Conservation (phyloP, 2,797 vertebrate genomes). For the Chloroceryle inda region DNA sequence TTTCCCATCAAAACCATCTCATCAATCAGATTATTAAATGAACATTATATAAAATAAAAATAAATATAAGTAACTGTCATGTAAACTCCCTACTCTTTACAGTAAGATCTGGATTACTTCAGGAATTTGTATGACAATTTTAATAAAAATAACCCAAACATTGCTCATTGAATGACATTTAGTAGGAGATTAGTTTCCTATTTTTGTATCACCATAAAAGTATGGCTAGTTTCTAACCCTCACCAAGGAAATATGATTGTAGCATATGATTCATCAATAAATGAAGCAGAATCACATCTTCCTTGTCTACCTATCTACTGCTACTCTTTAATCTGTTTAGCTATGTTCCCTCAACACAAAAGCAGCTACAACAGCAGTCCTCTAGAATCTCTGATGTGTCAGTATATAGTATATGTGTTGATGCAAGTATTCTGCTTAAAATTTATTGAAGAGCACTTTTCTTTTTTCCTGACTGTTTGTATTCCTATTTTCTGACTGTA, state of each 20-base stretch:
- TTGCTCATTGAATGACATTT: neutral
- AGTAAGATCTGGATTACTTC: neutral
- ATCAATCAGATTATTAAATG: neutral
- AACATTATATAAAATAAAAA: neutral
- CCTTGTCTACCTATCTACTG: neutral
- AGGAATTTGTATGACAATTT: neutral
- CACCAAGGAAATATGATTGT: neutral
- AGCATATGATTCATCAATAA: neutral
- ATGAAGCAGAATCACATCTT: neutral
- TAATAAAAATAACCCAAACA: neutral
- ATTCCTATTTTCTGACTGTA: neutral
- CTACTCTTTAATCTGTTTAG: neutral
- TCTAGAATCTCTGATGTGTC: neutral
- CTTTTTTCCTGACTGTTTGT: neutral
- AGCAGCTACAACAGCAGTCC: neutral
- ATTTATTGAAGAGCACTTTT: neutral
- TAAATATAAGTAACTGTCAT: neutral
- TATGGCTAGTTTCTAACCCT: neutral
- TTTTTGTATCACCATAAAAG: neutral
- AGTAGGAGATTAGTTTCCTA: neutral
- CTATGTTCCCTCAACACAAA: neutral
- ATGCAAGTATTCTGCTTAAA: neutral
- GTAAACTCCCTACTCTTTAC: neutral
- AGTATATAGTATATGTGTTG: neutral
- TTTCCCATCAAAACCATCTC: neutral